Base-by-base conservation (phyloP, 2,797 vertebrate genomes). In the Amblyopsis hoosieri region DNA sequence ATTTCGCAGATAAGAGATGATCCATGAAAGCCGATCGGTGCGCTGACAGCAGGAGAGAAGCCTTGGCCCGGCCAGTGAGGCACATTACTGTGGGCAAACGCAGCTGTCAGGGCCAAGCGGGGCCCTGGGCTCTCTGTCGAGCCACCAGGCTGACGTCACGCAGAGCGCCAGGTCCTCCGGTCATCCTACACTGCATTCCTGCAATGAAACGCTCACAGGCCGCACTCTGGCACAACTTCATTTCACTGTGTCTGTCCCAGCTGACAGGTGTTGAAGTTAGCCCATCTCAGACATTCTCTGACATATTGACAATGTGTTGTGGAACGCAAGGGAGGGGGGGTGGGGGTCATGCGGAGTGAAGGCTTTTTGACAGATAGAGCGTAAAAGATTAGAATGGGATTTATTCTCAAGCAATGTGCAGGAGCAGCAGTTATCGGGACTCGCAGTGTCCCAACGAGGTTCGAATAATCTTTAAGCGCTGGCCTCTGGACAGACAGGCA, bases 1-100 rank as follows among this genome's bases (percentile, higher is more conserved):
- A 91, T 91, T 92, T 79, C 76, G 76, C 59, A 84, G 90, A 89
- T 91, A 93, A 82, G 81, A 87, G 85, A 85, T 90, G 85, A 86
- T 89, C 87, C 82, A 87, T 87, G 89, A 91, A 93, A 93, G 87
- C 77, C 67, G 87, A 92, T 86, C 89, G 75, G 75, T 82, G 72
- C 83, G 86, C 86, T 90, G 88, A 91, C 89, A 89, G 87, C 87
- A 81, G 69, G 89, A 85, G 87, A 81, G 77, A 75, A 80, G 89
- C 87, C 91, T 87, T 85, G 83, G 77, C 83, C 66, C 66, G 83
- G 75, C 80, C 79, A 65, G 77, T 81, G 78, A 81, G 86, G 86
- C 85, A 74, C 79, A 77, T 84, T 86, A 88, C 88, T 87, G 79
- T 68, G 89, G 84, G 80, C 87, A 85, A 86, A 86, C 61, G 72